These are phyloP conservation scores for Mimas tiliae DNA, from an alignment of 2,888 invertebrate genomes.

Conservation along the genomic window DNA sequence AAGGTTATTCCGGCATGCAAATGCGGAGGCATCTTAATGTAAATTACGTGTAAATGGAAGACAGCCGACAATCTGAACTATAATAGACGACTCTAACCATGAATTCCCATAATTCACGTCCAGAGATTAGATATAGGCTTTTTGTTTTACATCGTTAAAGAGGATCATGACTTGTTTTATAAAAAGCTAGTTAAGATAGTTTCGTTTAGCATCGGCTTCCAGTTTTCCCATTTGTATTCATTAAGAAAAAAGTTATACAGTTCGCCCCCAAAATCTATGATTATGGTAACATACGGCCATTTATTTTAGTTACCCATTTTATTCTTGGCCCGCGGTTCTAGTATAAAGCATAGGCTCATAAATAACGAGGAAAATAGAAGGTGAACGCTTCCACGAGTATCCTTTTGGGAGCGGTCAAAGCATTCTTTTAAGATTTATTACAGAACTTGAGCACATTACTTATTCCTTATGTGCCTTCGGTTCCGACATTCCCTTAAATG, in stretches of 20 bases:
- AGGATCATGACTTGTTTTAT: constrained; percentile 42
- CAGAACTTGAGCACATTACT: constrained; percentile 82
- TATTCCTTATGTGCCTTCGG: constrained; percentile 80
- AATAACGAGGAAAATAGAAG: constrained; percentile 83
- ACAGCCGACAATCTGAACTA: constrained; percentile 64
- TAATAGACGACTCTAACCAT: constrained; percentile 63
- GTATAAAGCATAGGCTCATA: constrained; percentile 83
- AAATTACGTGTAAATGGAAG: constrained; percentile 77
- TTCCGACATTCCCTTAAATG: constrained; percentile 67
- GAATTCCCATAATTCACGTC: constrained; percentile 68
- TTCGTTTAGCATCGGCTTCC: constrained; percentile 50
- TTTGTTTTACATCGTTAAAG: constrained; percentile 60
- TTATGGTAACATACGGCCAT: constrained; percentile 75
- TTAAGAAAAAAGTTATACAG: constrained; percentile 63
- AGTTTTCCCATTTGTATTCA: constrained; percentile 69
- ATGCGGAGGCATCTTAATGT: constrained; percentile 75
- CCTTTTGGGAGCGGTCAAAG: constrained; percentile 83
- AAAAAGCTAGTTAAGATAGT: constrained; percentile 53
- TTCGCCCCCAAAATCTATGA: constrained; percentile 69
- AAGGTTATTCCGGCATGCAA: constrained; percentile 77
- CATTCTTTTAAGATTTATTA: constrained; percentile 85
- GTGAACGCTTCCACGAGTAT: constrained; percentile 82
- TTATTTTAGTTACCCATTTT: constrained; percentile 82
- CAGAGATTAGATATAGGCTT: constrained; percentile 69
- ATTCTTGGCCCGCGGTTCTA: constrained; percentile 80